Evolutionary conservation across 2,888 invertebrate species (phyloP), one percentile per base, ranked within the genome.

Genomic region (Sarcophaga subvicina): DNA sequence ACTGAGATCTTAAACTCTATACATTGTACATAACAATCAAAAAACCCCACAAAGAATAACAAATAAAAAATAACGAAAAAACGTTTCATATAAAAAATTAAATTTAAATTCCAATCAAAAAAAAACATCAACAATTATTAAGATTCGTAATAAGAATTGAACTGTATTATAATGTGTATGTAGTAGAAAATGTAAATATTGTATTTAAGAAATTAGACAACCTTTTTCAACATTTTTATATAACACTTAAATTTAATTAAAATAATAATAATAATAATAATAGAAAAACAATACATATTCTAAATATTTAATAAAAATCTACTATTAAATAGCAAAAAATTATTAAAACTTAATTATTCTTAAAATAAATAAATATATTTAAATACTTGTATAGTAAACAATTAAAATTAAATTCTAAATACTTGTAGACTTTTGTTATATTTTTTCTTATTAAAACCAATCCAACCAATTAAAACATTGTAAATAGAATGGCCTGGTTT

Each of bases 401-500:
- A 72, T 37, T 17, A 37, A 37, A 37, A 37, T 37, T 37, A 37
- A 54, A 54, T 54, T 12, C 54, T 54, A 12, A 54, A 54, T 3
- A 54, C 54, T 14, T 54, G 54, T 54, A 14, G 12, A 54, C 54
- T 14, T 12, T 17, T 14, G 54, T 54, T 14, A 17, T 17, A 17
- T 17, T 54, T 54, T 17, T 54, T 54, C 4, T 54, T 14, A 17
- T 4, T 37, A 10, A 60, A n/a, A 27, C 60, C 14, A 22, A 25
- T 25, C 59, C 25, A 73, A 37, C 17, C 37, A 63, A 37, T 37
- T 8, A 37, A 37, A 37, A 37, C 2, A 11, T n/a, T 71, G 71
- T 77, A 71, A 71, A 83, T 72, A 77, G 6, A 62, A 54, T 78
- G 49, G 54, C 54, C 12, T 12, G 17, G 17, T 54, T 20, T 79